Evolutionary conservation across 2,113 vertebrate genomes (phyloP).

Genomic region (Felis catus): F.catus_Fca126_mat1.0 CM031411.1:904501-905000

Average conservation of each 20-base stretch:
- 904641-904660: neutral
- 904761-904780: neutral
- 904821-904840: accelerated
- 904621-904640: neutral
- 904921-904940: accelerated
- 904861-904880: neutral
- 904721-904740: accelerated
- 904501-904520: no score
- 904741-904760: accelerated
- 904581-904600: neutral
- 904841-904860: accelerated
- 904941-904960: no score
- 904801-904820: neutral
- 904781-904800: no score
- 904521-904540: neutral
- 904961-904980: neutral
- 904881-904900: neutral
- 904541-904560: neutral
- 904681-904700: neutral
- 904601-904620: neutral
- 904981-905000: no score
- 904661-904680: neutral
- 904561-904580: neutral
- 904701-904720: accelerated
- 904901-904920: neutral